Percentiles rank a stretch among this genome's conserved stretches.
phyloP scores from a whole-genome alignment of 2,797 vertebrate species.

The Enteromius paludinosus region DNA sequence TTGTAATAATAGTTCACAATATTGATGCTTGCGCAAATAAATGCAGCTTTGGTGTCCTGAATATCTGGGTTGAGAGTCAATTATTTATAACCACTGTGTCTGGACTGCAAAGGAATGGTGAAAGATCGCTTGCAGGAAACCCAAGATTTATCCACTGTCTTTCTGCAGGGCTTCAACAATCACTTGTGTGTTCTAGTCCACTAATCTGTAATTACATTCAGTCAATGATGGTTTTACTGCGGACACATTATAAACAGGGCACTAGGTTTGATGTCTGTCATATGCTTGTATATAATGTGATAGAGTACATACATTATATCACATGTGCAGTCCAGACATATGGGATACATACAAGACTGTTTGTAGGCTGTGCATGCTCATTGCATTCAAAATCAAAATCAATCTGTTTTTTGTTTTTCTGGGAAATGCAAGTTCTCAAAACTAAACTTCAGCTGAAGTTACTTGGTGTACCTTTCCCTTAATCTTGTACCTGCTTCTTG shows the following conservation, averaged over 20 bases:
- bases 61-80: neutral
- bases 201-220: conserved; percentile 30
- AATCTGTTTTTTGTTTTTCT: neutral
- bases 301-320: neutral
- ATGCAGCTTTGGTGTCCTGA: neutral
- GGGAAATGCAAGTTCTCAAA: neutral
- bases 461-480: neutral
- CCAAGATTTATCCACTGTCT: conserved; percentile 27
- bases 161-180: conserved; percentile 1
- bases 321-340: neutral
- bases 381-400: neutral
- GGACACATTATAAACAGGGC: conserved; percentile 30
- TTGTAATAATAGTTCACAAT: neutral
- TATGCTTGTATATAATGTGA: neutral
- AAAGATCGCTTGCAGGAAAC: neutral
- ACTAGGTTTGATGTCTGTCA: neutral
- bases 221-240: conserved; percentile 17
- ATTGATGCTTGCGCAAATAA: neutral
- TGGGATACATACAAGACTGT: neutral
- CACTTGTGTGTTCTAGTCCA: conserved; percentile 12
- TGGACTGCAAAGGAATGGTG: neutral
- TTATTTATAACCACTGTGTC: neutral
- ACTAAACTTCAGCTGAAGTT: conserved; percentile 1
- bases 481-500: conserved; percentile 27
- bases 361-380: neutral